Conservation (phyloP, 92 coral and sea anemone genomes). For the Epizoanthus ramosus region DNA sequence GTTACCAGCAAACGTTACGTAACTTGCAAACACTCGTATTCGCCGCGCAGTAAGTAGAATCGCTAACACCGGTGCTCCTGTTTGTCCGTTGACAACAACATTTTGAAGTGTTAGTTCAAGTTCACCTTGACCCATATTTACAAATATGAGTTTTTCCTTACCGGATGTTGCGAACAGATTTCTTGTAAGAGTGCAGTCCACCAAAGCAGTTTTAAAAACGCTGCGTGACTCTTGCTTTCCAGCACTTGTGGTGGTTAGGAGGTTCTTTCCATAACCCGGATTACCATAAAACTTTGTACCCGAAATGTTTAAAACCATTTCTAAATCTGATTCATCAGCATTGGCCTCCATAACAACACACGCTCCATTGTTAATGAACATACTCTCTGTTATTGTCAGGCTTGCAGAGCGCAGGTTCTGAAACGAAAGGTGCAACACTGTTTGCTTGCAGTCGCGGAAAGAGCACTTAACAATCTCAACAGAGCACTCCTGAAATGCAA, state of each 20-base stretch:
- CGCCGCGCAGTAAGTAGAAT: background rate
- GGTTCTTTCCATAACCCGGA: conserved; percentile 9
- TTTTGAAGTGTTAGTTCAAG: background rate
- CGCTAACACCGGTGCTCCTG: background rate
- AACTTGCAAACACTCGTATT: background rate
- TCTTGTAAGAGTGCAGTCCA: background rate
- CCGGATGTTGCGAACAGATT: conserved; percentile 12
- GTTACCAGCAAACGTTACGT: background rate
- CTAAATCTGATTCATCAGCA: background rate
- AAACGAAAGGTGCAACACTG: conserved; percentile 5
- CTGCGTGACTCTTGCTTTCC: background rate
- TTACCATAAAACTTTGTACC: background rate
- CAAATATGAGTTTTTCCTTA: background rate
- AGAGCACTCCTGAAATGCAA: background rate
- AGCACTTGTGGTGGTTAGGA: background rate
- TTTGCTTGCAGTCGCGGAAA: background rate
- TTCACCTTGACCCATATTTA: background rate
- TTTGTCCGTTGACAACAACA: background rate
- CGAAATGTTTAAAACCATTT: background rate
- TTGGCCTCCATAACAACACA: background rate
- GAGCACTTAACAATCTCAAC: conserved; percentile 4
- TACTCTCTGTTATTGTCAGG: background rate
- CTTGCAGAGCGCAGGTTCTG: background rate
- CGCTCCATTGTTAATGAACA: background rate
- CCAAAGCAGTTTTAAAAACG: background rate